A percentile compares a stretch with the other conserved stretches of the same genome.
These are phyloP conservation scores for Acropora tenuis DNA, from an alignment of 64 coral and sea anemone genomes.

Conservation along the genomic window DNA sequence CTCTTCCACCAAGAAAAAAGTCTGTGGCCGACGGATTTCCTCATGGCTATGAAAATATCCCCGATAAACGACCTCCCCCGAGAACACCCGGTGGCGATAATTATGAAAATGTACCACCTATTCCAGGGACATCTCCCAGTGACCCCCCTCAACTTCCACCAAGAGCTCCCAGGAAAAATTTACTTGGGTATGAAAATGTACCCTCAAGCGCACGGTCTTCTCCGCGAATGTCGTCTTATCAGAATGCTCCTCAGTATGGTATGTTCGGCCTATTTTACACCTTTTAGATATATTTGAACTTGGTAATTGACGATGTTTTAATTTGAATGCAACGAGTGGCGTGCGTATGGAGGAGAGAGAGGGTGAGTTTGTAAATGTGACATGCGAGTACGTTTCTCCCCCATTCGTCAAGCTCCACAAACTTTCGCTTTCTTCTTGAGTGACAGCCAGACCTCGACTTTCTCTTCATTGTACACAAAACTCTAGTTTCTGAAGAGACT, in stretches of 20 bases:
- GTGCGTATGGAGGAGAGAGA: no score
- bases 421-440: no score
- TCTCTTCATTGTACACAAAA: no score
- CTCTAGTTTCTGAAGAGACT: no score
- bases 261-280: neutral
- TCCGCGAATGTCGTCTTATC: neutral
- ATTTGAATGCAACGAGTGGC: no score
- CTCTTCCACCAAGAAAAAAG: neutral
- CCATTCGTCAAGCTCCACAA: no score
- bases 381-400: no score
- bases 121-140: neutral
- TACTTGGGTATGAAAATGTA: conserved; percentile 26
- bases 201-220: neutral
- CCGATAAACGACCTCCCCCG: neutral
- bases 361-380: no score
- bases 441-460: no score
- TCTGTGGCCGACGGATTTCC: neutral
- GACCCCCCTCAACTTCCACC: conserved; percentile 17
- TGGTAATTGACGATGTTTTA: no score
- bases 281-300: neutral
- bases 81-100: neutral
- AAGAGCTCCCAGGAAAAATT: neutral
- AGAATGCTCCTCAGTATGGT: conserved; percentile 6
- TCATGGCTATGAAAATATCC: conserved; percentile 32
- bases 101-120: conserved; percentile 10